Conservation (phyloP, 2,888 invertebrate species). For the Cantharis nigra region DNA sequence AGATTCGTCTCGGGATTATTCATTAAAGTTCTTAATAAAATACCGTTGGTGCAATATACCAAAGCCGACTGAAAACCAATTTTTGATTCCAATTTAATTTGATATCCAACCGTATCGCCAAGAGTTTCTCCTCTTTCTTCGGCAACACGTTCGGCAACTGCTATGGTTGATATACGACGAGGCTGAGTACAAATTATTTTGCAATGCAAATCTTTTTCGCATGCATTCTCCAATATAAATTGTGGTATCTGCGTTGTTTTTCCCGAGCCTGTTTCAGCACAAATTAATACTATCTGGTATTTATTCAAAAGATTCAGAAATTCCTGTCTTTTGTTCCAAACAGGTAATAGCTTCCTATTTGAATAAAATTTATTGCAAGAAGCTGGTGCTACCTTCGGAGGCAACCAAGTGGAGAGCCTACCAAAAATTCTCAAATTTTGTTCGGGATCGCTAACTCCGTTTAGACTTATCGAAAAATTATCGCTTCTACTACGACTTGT, state of each 20-base stretch:
- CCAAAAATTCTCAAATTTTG: conserved; percentile 17
- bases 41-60: conserved; percentile 91
- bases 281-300: conserved; percentile 75
- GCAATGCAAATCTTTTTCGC: conserved; percentile 65
- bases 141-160: conserved; percentile 85
- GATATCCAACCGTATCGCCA: conserved; percentile 78
- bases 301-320: conserved; percentile 68
- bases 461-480: background rate
- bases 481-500: background rate
- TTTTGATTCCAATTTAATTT: conserved; percentile 88
- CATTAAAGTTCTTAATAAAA: conserved; percentile 86
- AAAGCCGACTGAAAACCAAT: conserved; percentile 79
- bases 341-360: conserved; percentile 71
- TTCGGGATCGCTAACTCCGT: background rate
- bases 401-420: conserved; percentile 15
- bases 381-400: conserved; percentile 46
- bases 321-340: conserved; percentile 67
- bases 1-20: conserved; percentile 69
- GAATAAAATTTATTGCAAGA: conserved; percentile 62
- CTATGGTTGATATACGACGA: conserved; percentile 85
- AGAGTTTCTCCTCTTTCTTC: conserved; percentile 62
- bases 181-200: conserved; percentile 94
- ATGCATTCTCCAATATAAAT: conserved; percentile 80
- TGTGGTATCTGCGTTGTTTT: conserved; percentile 97
- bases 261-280: conserved; percentile 89